A percentile compares a stretch with the other conserved stretches of the same genome.
Conservation (phyloP, 2,888 invertebrate species). For the Enoplolaimus lenunculus region DNA sequence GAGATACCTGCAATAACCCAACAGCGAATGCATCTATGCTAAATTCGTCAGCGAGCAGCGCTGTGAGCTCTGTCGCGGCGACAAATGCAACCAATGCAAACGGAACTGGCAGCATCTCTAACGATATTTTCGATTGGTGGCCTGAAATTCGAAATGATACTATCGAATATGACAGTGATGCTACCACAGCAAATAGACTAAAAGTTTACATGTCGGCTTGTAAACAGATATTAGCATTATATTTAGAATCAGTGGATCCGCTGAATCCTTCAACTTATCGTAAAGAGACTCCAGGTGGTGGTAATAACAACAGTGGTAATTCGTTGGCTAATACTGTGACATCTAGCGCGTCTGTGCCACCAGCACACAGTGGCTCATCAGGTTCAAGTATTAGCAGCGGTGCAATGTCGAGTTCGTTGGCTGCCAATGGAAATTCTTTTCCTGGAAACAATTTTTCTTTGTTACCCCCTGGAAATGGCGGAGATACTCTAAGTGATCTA, state of each 20-base stretch:
- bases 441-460: too few species aligned
- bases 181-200: not conserved
- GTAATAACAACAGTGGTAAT: too few species aligned
- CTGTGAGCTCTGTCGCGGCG: not conserved
- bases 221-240: constrained; percentile 10
- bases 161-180: not conserved
- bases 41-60: not conserved
- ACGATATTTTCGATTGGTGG: too few species aligned
- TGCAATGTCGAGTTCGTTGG: not conserved
- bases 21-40: too few species aligned
- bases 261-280: constrained; percentile 25
- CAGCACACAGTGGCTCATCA: not conserved
- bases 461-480: not conserved
- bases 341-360: constrained; percentile 25
- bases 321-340: constrained; percentile 24
- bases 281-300: constrained; percentile 23
- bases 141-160: not conserved
- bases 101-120: too few species aligned
- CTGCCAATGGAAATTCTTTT: not conserved
- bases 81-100: not conserved
- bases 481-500: not conserved
- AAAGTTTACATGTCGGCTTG: constrained; percentile 17
- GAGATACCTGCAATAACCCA: too few species aligned
- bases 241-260: constrained; percentile 19
- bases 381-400: not conserved